These are phyloP conservation scores for Mythimna lalbum DNA, from an alignment of 2,888 invertebrate genomes.

Conservation along the genomic window DNA sequence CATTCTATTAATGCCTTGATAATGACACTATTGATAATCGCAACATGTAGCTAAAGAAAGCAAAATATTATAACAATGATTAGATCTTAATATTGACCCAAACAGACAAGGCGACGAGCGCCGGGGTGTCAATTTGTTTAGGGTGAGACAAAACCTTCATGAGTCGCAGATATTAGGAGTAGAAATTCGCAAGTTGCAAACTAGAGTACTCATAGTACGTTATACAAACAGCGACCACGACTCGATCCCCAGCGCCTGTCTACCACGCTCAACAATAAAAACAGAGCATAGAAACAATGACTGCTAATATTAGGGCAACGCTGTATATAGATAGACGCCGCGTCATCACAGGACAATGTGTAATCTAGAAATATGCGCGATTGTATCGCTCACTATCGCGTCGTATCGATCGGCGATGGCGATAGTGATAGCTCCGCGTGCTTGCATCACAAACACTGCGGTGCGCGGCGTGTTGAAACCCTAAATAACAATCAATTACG, in stretches of 20 bases:
- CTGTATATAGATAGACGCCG: conserved; percentile 35
- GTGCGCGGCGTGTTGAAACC: background rate
- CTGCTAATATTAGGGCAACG: background rate
- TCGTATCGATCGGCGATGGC: conserved; percentile 41
- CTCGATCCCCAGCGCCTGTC: no score
- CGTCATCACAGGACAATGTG: conserved; percentile 40
- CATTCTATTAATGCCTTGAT: conserved; percentile 4
- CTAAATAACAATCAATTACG: background rate
- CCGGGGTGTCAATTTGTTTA: background rate
- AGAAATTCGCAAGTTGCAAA: background rate
- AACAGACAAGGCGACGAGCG: background rate
- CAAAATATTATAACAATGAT: background rate
- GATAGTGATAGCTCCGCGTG: conserved; percentile 24
- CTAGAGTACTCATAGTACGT: background rate
- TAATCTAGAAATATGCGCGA: conserved; percentile 39
- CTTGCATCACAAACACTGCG: conserved; percentile 29
- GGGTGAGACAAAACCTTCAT: background rate
- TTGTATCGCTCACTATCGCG: conserved; percentile 37
- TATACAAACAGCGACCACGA: background rate
- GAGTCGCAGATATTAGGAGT: background rate
- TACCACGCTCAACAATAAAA: background rate
- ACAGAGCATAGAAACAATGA: background rate
- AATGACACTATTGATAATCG: background rate
- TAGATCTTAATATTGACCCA: background rate
- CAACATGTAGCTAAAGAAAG: conserved; percentile 3